phyloP scores from a whole-genome alignment of 1,140 invertebrate species.

The Marisa cornuarietis region DNA sequence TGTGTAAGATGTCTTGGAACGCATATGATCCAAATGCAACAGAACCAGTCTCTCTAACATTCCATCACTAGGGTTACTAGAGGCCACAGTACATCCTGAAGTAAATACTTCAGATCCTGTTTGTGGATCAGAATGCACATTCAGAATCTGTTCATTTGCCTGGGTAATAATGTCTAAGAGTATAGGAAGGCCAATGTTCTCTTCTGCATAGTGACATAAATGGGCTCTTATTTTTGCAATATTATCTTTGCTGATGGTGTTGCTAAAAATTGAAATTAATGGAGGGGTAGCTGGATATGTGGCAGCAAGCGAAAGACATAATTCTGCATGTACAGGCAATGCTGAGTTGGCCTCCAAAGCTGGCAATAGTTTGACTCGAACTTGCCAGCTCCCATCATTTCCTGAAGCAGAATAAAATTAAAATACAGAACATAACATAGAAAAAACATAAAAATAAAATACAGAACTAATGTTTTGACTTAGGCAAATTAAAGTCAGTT shows the following conservation, averaged over 20 bases:
- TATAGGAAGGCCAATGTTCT: slow-evolving; percentile 12
- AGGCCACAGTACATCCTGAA: no score
- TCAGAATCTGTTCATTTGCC: slow-evolving; percentile 12
- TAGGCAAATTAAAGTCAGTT: neutral
- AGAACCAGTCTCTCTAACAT: slow-evolving; percentile 1
- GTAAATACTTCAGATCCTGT: no score
- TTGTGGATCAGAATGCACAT: neutral
- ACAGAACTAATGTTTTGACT: neutral
- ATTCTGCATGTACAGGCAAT: neutral
- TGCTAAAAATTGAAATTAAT: slow-evolving; percentile 20
- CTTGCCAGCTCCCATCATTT: neutral
- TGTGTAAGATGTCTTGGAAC: slow-evolving; percentile 35
- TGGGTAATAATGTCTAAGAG: slow-evolving; percentile 15
- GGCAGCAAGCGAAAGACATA: slow-evolving; percentile 10
- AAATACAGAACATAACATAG: no score
- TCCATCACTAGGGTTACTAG: neutral
- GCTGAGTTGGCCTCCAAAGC: neutral
- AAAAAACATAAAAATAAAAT: no score
- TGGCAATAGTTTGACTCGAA: neutral
- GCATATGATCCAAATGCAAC: slow-evolving; percentile 45
- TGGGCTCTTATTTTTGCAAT: neutral
- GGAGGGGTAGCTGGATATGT: slow-evolving; percentile 21
- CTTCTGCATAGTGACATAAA: neutral
- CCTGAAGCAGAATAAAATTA: neutral
- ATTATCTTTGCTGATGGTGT: neutral